A percentile compares a stretch with the other conserved stretches of the same genome.
phyloP scores from a whole-genome alignment of 1,140 invertebrate genomes.

The Ruditapes philippinarum region DNA sequence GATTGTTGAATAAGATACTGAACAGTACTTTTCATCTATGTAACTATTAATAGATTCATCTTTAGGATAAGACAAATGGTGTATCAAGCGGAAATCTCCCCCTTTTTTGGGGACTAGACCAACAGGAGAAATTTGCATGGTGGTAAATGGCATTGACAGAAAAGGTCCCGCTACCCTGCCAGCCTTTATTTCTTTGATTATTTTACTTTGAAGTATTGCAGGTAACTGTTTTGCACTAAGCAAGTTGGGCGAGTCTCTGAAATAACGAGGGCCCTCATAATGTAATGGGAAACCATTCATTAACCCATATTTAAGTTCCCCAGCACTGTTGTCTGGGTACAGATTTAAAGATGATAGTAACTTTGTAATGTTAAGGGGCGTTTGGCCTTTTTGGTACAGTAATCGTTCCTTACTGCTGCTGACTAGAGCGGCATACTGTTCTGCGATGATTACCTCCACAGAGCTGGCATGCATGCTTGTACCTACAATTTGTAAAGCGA shows the following conservation, averaged over 20 bases:
- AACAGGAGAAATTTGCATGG: constrained; percentile 10
- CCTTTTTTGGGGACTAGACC: constrained; percentile 26
- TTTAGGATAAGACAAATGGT: constrained; percentile 59
- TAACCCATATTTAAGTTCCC: not conserved
- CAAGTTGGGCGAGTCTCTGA: constrained; percentile 9
- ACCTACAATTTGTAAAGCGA: not conserved
- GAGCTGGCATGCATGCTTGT: not conserved
- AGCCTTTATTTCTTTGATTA: constrained; percentile 15
- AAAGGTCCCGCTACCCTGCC: constrained; percentile 25
- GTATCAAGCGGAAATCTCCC: constrained; percentile 28
- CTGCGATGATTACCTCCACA: not conserved
- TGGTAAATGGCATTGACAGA: not conserved
- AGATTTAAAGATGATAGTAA: not conserved
- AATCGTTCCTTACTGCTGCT: not conserved
- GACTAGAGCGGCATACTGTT: not conserved
- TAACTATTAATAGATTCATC: constrained; percentile 52
- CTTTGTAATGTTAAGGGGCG: not conserved
- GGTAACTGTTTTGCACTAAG: not conserved
- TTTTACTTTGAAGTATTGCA: not conserved
- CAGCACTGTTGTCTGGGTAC: not conserved
- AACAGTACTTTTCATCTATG: constrained; percentile 62
- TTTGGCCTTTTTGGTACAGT: not conserved
- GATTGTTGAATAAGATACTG: constrained; percentile 60
- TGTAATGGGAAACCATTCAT: not conserved
- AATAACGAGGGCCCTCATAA: not conserved